phyloP scores from a whole-genome alignment of 2,113 vertebrate genomes.

The Pteropus alecto region DNA sequence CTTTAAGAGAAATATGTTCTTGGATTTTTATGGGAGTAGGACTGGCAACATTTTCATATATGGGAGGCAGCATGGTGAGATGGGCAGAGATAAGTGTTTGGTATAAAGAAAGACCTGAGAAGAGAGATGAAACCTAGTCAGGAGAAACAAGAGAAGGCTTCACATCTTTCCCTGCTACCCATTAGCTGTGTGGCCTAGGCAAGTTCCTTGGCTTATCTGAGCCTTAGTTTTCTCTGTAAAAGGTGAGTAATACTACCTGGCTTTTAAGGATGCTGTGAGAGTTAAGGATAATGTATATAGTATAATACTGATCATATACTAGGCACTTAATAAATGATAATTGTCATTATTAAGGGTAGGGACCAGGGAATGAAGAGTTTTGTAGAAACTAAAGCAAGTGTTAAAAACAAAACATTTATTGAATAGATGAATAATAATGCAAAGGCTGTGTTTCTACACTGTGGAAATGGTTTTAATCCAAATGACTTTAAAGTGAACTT shows the following conservation, averaged over 20 bases:
- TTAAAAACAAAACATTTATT: neutral
- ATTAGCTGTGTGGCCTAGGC: neutral
- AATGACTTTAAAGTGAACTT: neutral
- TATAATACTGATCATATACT: neutral
- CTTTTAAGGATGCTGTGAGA: neutral
- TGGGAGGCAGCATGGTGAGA: neutral
- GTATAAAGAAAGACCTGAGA: neutral
- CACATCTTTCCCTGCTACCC: neutral
- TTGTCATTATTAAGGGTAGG: neutral
- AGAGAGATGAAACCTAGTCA: neutral
- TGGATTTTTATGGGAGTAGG: neutral
- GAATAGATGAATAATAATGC: neutral
- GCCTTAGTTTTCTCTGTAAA: neutral
- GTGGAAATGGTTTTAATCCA: neutral
- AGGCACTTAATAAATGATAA: neutral
- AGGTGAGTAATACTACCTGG: neutral
- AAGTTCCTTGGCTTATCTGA: neutral
- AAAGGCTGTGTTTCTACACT: neutral
- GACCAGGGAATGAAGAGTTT: neutral
- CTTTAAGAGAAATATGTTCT: neutral
- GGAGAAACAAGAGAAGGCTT: neutral
- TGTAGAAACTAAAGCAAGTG: neutral
- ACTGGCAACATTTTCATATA: neutral
- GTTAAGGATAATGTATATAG: neutral
- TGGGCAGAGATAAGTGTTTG: neutral